These are phyloP conservation scores for Propithecus deckenii DNA, from an alignment of 2,797 vertebrate genomes.

Conservation along the genomic window DNA sequence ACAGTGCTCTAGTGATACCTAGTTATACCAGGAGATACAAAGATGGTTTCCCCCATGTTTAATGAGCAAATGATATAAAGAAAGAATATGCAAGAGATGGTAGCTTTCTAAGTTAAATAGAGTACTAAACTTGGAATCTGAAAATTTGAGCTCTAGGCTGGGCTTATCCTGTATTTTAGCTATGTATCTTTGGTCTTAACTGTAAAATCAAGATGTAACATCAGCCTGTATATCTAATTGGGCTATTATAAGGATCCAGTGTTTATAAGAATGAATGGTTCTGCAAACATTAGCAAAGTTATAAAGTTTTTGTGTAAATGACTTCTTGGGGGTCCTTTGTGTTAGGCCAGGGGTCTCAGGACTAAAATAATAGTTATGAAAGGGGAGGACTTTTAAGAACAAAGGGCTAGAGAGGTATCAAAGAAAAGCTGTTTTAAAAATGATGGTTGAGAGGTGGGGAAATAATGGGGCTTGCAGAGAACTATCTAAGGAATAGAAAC, in stretches of 20 bases:
- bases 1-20: not conserved
- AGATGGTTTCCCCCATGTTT: not conserved
- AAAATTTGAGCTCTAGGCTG: slow-evolving; percentile 10
- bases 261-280: slow-evolving; percentile 22
- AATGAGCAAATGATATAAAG: not conserved
- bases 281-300: not conserved
- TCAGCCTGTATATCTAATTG: not conserved
- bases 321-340: not conserved
- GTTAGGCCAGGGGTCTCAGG: not conserved
- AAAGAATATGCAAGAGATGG: not conserved
- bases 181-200: not conserved
- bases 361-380: slow-evolving; percentile 22
- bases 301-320: slow-evolving; percentile 39
- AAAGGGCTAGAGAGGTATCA: not conserved
- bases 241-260: not conserved
- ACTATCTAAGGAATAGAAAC: not conserved
- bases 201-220: not conserved
- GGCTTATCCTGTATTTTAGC: not conserved
- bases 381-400: not conserved
- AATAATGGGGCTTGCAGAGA: not conserved
- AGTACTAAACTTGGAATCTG: slow-evolving; percentile 15
- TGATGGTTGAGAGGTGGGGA: not conserved
- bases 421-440: not conserved
- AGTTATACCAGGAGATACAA: slow-evolving; percentile 8
- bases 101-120: slow-evolving; percentile 25